phyloP scores from a whole-genome alignment of 2,888 invertebrate genomes.

The Ashinkailepas kermadecensis region DNA sequence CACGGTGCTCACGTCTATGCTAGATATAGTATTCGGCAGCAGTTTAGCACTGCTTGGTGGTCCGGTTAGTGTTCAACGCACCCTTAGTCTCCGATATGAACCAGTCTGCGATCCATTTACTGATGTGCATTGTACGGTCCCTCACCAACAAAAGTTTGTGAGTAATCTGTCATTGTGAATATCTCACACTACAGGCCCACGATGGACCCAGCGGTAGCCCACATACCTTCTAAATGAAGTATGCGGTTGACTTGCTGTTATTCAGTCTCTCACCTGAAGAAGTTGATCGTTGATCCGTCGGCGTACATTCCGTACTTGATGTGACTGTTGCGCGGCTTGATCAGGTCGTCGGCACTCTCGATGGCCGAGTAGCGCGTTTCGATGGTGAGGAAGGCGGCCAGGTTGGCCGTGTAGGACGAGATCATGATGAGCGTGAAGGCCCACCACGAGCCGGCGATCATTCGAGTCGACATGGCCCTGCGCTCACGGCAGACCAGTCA shows the following conservation, averaged over 20 bases:
- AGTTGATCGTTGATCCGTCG: constrained; percentile 30
- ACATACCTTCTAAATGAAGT: too few relatives aligned
- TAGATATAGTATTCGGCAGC: too few relatives aligned
- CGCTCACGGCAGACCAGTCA: constrained; percentile 23
- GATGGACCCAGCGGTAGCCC: too few relatives aligned
- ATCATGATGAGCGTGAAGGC: constrained; percentile 93
- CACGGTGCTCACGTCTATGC: too few relatives aligned
- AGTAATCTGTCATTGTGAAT: too few relatives aligned
- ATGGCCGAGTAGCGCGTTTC: constrained; percentile 73
- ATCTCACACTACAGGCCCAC: too few relatives aligned
- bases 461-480: constrained; percentile 77
- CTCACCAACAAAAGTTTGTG: too few relatives aligned
- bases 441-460: constrained; percentile 90
- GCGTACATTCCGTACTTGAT: constrained; percentile 31
- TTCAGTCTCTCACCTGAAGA: constrained; percentile 28
- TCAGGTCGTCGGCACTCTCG: constrained; percentile 32
- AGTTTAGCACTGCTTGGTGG: too few relatives aligned
- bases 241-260: too few relatives aligned
- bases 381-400: constrained; percentile 88
- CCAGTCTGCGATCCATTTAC: too few relatives aligned
- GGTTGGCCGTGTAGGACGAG: constrained; percentile 92
- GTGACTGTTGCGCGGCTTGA: constrained; percentile 30
- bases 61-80: too few relatives aligned
- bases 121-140: neutral
- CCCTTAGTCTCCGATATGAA: too few relatives aligned